Base-by-base conservation (phyloP, 2,113 vertebrate species). In the Leptobrachium ailaonicum region DNA sequence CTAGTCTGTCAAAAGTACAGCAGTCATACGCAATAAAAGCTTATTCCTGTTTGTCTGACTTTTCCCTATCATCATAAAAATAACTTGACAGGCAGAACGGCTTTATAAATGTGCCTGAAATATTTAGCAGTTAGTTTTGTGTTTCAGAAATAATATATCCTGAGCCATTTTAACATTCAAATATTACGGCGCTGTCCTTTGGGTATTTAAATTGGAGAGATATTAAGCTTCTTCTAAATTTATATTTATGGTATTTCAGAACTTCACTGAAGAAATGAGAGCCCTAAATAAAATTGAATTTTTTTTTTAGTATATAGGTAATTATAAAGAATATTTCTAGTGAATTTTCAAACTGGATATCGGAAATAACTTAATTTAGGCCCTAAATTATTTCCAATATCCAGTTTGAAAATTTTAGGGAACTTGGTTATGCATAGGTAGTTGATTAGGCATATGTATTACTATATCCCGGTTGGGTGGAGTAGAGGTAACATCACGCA, bases 51-150 rank as follows among this genome's bases (percentile, higher is more conserved):
- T 75, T 47, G 64, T 58, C 72, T 69, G 13, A 47, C 66, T 72
- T 78, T 72, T 72, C 72, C 67, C 66, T 67, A 13, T 5, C 43
- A 50, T 68, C 66, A 69, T 81, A 81, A 81, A 81, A 75, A 69
- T 74, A 81, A 81, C 71, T 75, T 75, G 79, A 81, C 71, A 81
- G 72, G 71, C 70, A 69, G 75, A 77, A 75, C 73, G 72, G 71
- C 71, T 81, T 81, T 63, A 81, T 81, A 81, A 75, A 81, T 81
- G 68, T 81, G 53, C 64, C 71, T 81, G 64, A 80, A 80, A 80
- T 74, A 75, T 81, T 81, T 81, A 81, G 79, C 69, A 69, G 78
- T 75, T 74, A 32, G 53, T 68, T 69, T 81, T 81, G 64, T 74
- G 72, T 69, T 81, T 50, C 72, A 58, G 64, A 69, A 81, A 71